phyloP scores from a whole-genome alignment of 2,797 vertebrate species.

The Paratrypauchen microcephalus region DNA sequence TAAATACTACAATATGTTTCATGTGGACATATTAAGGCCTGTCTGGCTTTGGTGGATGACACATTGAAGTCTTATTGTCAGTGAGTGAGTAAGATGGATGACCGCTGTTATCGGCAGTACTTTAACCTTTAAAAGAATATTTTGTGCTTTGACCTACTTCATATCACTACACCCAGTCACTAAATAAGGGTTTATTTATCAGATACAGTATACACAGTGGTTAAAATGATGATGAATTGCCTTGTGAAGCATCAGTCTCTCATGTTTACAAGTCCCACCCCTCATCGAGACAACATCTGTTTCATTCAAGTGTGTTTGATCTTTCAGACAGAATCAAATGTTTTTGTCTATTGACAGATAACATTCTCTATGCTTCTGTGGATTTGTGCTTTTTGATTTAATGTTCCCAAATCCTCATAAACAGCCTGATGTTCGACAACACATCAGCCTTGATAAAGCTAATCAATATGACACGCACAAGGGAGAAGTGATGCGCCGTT shows the following conservation, averaged over 20 bases:
- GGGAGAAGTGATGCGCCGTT: slow-evolving; percentile 11
- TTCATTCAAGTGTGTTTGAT: slow-evolving; percentile 14
- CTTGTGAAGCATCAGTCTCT: slow-evolving; percentile 11
- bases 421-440: background rate
- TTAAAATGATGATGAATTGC: slow-evolving; percentile 35
- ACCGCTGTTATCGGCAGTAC: slow-evolving; percentile 32
- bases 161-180: slow-evolving; percentile 14
- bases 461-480: slow-evolving; percentile 10
- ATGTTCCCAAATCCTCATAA: background rate
- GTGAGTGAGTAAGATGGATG: slow-evolving; percentile 69
- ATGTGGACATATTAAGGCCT: slow-evolving; percentile 34
- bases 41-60: slow-evolving; percentile 57
- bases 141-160: slow-evolving; percentile 37
- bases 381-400: background rate
- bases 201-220: slow-evolving; percentile 1
- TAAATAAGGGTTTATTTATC: slow-evolving; percentile 28
- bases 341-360: slow-evolving; percentile 2
- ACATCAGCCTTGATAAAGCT: slow-evolving; percentile 2
- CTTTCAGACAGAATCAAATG: slow-evolving; percentile 5
- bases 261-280: background rate
- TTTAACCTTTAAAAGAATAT: slow-evolving; percentile 49
- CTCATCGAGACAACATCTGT: background rate
- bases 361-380: background rate
- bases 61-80: slow-evolving; percentile 55
- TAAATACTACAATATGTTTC: slow-evolving; percentile 49